Conservation (phyloP, 2,888 invertebrate species). For the Schizotus pectinicornis region DNA sequence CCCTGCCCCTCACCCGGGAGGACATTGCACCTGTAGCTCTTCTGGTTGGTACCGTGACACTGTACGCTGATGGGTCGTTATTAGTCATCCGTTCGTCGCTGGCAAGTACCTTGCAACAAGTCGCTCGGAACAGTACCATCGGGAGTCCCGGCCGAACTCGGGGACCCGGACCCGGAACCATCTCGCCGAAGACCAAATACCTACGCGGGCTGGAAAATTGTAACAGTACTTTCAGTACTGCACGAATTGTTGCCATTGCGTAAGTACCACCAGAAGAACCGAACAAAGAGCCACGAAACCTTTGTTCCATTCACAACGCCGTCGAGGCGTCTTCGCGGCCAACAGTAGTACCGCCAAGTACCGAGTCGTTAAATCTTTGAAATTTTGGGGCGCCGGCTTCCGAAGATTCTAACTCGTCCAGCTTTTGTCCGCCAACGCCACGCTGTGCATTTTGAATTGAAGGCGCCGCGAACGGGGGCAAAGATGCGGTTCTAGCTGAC, state of each 20-base stretch:
- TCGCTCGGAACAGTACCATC: conserved; percentile 45
- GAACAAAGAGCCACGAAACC: too few species aligned
- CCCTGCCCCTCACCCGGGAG: conserved; percentile 52
- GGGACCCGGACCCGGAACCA: not conserved
- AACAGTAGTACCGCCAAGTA: too few species aligned
- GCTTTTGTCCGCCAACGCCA: conserved; percentile 21
- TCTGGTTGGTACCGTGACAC: conserved; percentile 48
- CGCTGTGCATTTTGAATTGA: conserved; percentile 13
- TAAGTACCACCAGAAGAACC: too few species aligned
- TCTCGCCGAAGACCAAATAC: too few species aligned
- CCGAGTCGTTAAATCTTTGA: too few species aligned
- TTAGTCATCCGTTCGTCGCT: conserved; percentile 51
- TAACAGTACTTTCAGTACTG: too few species aligned
- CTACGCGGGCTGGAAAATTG: too few species aligned
- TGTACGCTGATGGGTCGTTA: conserved; percentile 50
- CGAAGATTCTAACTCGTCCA: conserved; percentile 4
- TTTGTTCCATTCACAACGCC: too few species aligned
- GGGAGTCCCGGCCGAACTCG: not conserved
- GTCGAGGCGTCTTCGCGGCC: too few species aligned
- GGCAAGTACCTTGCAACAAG: conserved; percentile 39
- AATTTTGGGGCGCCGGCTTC: too few species aligned
- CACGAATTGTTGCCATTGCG: too few species aligned
- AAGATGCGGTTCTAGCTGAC: conserved; percentile 25
- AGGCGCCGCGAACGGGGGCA: conserved; percentile 10
- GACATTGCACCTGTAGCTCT: conserved; percentile 59